Evolutionary conservation across 2,113 vertebrate genomes (phyloP), one percentile per base, ranked within the genome.

Genomic region (Cardinalis cardinalis): DNA sequence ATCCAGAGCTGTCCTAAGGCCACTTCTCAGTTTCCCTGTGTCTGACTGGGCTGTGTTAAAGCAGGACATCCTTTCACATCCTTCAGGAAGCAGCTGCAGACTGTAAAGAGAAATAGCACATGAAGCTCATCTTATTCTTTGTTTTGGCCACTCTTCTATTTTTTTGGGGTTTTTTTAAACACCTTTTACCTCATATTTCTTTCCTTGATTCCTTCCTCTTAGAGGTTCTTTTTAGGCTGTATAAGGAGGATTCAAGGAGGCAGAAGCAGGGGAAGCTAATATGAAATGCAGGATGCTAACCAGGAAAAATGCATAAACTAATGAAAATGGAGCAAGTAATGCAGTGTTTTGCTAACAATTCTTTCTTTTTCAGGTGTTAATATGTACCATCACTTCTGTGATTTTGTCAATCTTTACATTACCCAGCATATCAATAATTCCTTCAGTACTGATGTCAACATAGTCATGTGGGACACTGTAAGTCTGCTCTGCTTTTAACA

Each of bases 381-480:
- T 90, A 99, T 99, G 99, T 99, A 99, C 94, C 99, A 99, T 91
- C 99, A 99, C 94, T 99, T 99, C 97, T 99, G 99, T 89, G 99
- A 99, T 90, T 99, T 99, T 79, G 96, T 99, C 96, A 99, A 99
- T 78, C 99, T 99, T 41, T 99, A 99, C 88, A 98, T 99, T 73
- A 99, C 99, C 21, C 99, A 99, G 87, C 99, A 99, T 53, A 92
- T 99, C 44, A 99, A 99, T 93, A 99, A 98, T 89, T 99, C 99
- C 26, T 99, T 99, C 97, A 98, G 97, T 74, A 98, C 98, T 11
- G 98, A 99, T 31, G 96, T 98, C 95, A 97, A 98, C 93, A 97
- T 99, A 38, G 95, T 99, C 96, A 99, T 99, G 99, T 99, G 99
- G 99, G 99, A 99, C 96, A 99, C 99, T 3, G 99, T 99, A 93